Conservation (phyloP, 2,888 invertebrate species). For the Lamproptera curius region DNA sequence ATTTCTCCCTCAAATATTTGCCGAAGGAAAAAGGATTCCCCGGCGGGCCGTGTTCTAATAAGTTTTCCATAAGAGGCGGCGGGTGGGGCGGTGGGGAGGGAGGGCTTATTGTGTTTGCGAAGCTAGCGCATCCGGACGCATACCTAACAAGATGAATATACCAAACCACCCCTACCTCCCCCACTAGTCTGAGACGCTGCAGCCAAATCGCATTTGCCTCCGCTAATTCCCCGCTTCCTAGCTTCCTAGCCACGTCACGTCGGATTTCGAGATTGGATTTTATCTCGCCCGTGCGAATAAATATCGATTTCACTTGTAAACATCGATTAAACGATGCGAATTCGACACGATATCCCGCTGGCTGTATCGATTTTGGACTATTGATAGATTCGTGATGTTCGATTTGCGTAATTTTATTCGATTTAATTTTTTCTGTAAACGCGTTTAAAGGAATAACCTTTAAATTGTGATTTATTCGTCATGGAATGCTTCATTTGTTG, state of each 20-base stretch:
- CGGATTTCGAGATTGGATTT: conserved; percentile 27
- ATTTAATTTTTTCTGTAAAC: too few species aligned
- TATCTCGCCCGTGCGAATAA: conserved; percentile 22
- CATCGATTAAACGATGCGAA: conserved; percentile 13
- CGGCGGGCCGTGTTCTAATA: conserved; percentile 75
- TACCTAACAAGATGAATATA: conserved; percentile 78
- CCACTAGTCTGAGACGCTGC: conserved; percentile 52
- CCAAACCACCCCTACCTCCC: conserved; percentile 61
- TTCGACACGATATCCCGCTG: conserved; percentile 6
- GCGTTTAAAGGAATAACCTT: too few species aligned
- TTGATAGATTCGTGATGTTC: too few species aligned
- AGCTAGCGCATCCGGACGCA: conserved; percentile 77
- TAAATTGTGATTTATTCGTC: too few species aligned
- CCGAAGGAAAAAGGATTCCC: conserved; percentile 78
- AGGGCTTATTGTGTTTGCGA: conserved; percentile 75
- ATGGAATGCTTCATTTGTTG: too few species aligned
- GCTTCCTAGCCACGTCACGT: conserved; percentile 27
- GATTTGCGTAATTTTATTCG: too few species aligned
- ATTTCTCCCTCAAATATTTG: conserved; percentile 78
- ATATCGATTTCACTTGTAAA: conserved; percentile 16
- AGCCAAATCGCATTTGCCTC: conserved; percentile 75
- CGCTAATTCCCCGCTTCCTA: conserved; percentile 65
- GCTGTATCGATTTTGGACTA: too few species aligned
- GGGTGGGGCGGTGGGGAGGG: conserved; percentile 36
- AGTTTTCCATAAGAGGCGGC: conserved; percentile 74